Evolutionary conservation across 2,797 vertebrate species (phyloP), one percentile per base, ranked within the genome.

Genomic region (Discoglossus pictus): DNA sequence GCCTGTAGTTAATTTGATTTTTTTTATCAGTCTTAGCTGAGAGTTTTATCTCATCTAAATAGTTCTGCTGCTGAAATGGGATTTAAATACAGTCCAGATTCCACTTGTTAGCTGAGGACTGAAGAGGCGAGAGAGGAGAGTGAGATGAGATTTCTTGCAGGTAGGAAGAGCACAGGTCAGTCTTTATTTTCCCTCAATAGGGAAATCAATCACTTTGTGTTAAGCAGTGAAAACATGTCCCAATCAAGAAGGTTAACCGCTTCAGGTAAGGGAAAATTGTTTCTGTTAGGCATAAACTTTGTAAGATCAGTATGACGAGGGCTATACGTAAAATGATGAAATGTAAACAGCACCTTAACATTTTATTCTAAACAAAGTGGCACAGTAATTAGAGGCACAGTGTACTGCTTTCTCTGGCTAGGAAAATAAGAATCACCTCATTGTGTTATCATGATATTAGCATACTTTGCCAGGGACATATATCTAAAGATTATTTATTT

Each of bases 41-140:
- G 2, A 56, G 51, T 72, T 60, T 82, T 80, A 83, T 84, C 85
- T 80, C 69, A 80, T 83, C 80, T 79, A 55, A 55, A 59, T 47
- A 51, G 62, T 68, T 79, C 75, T 76, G 9, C 43, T 74, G 56
- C 74, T 62, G 75, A 79, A 80, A 78, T 67, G 73, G 75, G 78
- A 84, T 75, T 75, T 16, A 48, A 83, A 76, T 68, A 27, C 53
- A 46, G 52, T 55, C 52, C 44, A 58, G 68, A 64, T 71, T 31
- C 53, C 51, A 39, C 65, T 68, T 52, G 54, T 44, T 56, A 61
- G 67, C 51, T 38, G 44, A 51, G 55, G 54, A 59, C 25, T 44
- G 38, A 59, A 50, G 39, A 50, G 43, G 20, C 16, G 38, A 25
- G 52, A 15, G 34, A 16, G 31, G 38, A 23, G 48, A 21, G 23